These are phyloP conservation scores for Peromyscus aztecus DNA, from an alignment of 2,797 vertebrate genomes.

Conservation along the genomic window DNA sequence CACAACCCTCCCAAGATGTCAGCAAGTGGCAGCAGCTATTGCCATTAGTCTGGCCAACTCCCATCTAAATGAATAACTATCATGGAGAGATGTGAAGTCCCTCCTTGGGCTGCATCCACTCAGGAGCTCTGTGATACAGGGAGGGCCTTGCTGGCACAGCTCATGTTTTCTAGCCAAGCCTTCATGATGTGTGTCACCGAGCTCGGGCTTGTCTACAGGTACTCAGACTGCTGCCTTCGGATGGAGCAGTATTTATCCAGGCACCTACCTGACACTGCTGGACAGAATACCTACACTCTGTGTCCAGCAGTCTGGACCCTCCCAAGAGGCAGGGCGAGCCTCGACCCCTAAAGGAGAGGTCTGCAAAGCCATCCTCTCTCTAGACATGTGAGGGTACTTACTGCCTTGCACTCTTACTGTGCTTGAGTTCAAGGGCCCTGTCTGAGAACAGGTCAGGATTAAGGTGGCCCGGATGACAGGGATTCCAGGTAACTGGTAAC, in stretches of 20 bases:
- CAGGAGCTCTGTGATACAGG: neutral
- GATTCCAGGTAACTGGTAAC: neutral
- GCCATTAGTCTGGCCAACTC: neutral
- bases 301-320: rapidly evolving
- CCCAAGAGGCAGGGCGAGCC: neutral
- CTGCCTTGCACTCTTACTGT: neutral
- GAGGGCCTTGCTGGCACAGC: neutral
- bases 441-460: rapidly evolving
- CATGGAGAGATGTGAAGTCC: neutral
- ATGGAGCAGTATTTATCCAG: neutral
- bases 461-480: too few species aligned
- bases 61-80: neutral
- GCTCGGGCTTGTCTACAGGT: rapidly evolving
- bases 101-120: neutral
- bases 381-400: too few species aligned
- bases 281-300: rapidly evolving
- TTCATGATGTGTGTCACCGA: rapidly evolving
- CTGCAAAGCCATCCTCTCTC: too few species aligned
- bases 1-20: neutral
- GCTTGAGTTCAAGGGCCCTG: rapidly evolving
- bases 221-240: neutral
- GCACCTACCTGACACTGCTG: too few species aligned
- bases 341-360: neutral
- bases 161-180: neutral
- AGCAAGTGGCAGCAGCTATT: neutral